Conservation (phyloP, 2,113 vertebrate species). For the Vireo altiloquus region DNA sequence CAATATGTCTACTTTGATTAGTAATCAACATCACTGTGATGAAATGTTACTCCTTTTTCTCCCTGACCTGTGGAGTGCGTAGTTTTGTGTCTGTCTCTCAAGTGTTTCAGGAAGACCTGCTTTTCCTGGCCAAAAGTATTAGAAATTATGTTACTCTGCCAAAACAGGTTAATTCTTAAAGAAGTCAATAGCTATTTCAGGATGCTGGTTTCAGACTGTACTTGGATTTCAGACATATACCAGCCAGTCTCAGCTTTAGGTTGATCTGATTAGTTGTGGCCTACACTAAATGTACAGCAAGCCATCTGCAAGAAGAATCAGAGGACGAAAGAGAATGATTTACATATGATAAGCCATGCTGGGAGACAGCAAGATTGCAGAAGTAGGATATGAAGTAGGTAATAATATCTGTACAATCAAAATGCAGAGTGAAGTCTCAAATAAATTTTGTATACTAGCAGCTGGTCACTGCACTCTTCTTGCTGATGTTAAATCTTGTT, state of each 20-base stretch:
- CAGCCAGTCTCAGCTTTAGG: not conserved
- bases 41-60: not conserved
- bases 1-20: not conserved
- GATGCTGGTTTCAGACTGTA: not conserved
- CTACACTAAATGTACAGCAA: not conserved
- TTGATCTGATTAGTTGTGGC: conserved; percentile 22
- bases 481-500: conserved; percentile 37
- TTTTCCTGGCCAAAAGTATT: not conserved
- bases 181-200: not conserved
- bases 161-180: conserved; percentile 10
- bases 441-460: conserved; percentile 46
- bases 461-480: conserved; percentile 39
- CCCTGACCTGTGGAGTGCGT: not conserved
- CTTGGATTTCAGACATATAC: not conserved
- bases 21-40: not conserved
- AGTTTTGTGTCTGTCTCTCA: not conserved
- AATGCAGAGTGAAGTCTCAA: not conserved
- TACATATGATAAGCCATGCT: not conserved
- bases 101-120: not conserved
- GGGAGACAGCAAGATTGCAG: not conserved
- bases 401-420: not conserved
- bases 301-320: not conserved
- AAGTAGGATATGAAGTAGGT: not conserved
- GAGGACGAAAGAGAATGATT: not conserved
- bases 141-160: not conserved